Conservation (phyloP, 23 tunicate species). For the Styela plicata region DNA sequence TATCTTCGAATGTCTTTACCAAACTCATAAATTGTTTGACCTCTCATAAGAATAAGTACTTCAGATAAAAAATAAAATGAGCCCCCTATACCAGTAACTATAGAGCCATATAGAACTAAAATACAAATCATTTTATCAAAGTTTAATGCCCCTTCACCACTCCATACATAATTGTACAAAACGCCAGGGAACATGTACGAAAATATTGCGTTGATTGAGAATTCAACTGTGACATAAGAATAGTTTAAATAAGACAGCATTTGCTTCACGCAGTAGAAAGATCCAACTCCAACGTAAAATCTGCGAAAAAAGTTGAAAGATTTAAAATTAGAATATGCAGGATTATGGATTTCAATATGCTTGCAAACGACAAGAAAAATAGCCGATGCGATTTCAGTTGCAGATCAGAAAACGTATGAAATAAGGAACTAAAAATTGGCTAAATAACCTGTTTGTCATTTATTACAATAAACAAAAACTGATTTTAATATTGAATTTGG, state of each 20-base stretch:
- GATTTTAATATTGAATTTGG: no score
- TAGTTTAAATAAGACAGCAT: constrained; percentile 32
- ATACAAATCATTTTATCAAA: constrained; percentile 32
- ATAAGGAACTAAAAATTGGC: no score
- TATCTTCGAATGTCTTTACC: constrained; percentile 23
- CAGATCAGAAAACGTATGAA: no score
- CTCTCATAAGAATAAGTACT: constrained; percentile 35
- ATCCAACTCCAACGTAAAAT: constrained; percentile 75
- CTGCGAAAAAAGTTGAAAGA: constrained; percentile 26
- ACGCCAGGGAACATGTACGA: constrained; percentile 67
- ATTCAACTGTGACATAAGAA: constrained; percentile 46
- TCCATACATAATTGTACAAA: constrained; percentile 51
- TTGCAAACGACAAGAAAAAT: no score
- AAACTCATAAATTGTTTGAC: constrained; percentile 80
- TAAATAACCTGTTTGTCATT: no score
- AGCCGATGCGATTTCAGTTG: no score
- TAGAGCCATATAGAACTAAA: constrained; percentile 37
- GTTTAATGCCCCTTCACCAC: constrained; percentile 29
- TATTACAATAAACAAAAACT: no score
- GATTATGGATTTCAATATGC: no score
- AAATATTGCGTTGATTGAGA: constrained; percentile 33
- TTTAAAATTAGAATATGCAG: no score
- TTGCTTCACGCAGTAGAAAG: constrained; percentile 38
- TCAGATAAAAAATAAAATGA: constrained; percentile 53
- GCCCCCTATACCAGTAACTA: constrained; percentile 53